Conservation (phyloP, 2,113 vertebrate genomes). For the Cairina moschata region DNA sequence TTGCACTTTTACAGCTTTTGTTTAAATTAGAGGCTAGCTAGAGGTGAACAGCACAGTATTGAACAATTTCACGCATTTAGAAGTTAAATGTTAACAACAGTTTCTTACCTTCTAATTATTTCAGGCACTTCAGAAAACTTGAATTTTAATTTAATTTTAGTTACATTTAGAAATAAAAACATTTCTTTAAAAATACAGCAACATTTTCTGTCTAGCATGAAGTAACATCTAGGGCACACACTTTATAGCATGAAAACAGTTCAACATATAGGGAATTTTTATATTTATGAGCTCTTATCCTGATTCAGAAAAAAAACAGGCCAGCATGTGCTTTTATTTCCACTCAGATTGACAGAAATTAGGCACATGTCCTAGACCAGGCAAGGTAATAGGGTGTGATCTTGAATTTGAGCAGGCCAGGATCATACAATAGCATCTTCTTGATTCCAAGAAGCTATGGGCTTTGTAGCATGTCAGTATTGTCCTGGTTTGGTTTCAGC, state of each 20-base stretch:
- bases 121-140: neutral
- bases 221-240: neutral
- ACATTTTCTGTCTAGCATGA: neutral
- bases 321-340: neutral
- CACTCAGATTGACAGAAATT: neutral
- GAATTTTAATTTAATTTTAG: neutral
- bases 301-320: neutral
- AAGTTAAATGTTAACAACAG: slow-evolving; percentile 44
- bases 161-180: neutral
- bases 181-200: neutral
- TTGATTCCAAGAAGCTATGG: neutral
- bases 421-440: neutral
- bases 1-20: slow-evolving; percentile 42
- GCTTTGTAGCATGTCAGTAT: neutral
- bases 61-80: neutral
- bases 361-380: neutral
- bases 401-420: neutral
- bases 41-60: slow-evolving; percentile 27
- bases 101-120: slow-evolving; percentile 27
- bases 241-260: neutral
- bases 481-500: no score
- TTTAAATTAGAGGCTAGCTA: slow-evolving; percentile 63
- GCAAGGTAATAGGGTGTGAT: fast-evolving
- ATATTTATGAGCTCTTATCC: neutral
- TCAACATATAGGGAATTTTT: neutral